Percentiles rank a stretch among this genome's conserved stretches.
These are phyloP conservation scores for Gambelia wislizenii DNA, from an alignment of 2,797 vertebrate genomes.

Conservation along the genomic window DNA sequence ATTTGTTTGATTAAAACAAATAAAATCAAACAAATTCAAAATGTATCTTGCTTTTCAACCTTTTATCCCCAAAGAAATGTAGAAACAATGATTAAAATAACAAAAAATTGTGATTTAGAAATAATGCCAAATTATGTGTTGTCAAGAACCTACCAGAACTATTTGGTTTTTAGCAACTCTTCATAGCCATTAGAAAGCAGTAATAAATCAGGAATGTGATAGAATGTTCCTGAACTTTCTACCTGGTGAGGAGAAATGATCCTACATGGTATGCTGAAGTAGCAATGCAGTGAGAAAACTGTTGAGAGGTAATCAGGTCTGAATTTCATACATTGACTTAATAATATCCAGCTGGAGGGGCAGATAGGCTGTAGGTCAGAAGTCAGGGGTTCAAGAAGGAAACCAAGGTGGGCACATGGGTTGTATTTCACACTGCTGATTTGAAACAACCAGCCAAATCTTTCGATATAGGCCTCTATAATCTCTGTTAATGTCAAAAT, in stretches of 20 bases:
- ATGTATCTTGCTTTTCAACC: not conserved
- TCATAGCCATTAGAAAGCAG: not conserved
- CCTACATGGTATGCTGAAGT: not conserved
- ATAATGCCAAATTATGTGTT: not conserved
- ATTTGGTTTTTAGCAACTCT: not conserved
- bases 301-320: not conserved
- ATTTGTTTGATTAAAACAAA: not conserved
- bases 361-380: not conserved
- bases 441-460: not conserved
- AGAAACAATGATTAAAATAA: not conserved
- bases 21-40: too few relatives aligned
- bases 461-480: not conserved
- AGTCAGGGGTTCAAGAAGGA: not conserved
- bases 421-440: not conserved
- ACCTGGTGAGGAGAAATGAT: not conserved
- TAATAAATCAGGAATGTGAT: not conserved
- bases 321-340: not conserved
- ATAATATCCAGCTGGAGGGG: not conserved
- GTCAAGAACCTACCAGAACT: not conserved
- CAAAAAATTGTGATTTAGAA: not conserved
- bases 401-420: not conserved
- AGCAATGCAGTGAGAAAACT: not conserved
- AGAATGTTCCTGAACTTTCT: not conserved
- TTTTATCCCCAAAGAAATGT: not conserved
- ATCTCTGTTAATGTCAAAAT: slow-evolving; percentile 34